These are phyloP conservation scores for Drosophila pectinifera DNA, from an alignment of 1,140 invertebrate species.

Conservation along the genomic window DNA sequence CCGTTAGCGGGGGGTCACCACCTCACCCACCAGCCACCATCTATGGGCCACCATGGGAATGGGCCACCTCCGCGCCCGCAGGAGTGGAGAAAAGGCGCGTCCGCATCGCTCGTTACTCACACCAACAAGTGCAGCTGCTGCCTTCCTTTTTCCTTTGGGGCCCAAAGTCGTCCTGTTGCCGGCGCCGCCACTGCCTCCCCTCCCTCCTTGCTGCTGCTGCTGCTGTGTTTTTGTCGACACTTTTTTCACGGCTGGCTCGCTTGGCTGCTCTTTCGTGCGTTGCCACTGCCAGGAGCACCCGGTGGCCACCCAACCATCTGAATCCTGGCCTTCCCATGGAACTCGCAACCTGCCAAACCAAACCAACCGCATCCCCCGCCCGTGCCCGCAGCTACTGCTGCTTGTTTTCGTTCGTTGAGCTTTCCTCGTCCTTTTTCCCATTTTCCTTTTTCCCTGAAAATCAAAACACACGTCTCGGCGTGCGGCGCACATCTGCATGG, in stretches of 20 bases:
- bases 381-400: conserved; percentile 20
- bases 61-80: neutral
- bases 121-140: conserved; percentile 76
- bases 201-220: neutral
- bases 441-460: conserved; percentile 64
- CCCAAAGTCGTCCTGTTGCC: conserved; percentile 57
- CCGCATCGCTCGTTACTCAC: conserved; percentile 80
- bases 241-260: conserved; percentile 82
- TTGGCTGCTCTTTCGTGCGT: conserved; percentile 82
- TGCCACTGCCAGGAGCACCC: conserved; percentile 55
- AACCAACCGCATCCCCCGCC: conserved; percentile 43
- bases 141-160: conserved; percentile 49
- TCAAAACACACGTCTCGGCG: conserved; percentile 83
- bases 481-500: conserved; percentile 82
- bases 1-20: conserved; percentile 77
- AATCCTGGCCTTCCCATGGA: neutral
- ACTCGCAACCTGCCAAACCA: conserved; percentile 35
- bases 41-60: neutral
- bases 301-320: conserved; percentile 2
- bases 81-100: conserved; percentile 69
- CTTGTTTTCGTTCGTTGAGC: conserved; percentile 76
- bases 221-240: conserved; percentile 76
- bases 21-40: conserved; percentile 1
- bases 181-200: conserved; percentile 31
- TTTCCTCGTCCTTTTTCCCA: conserved; percentile 33